Conservation (phyloP, 2,113 vertebrate species). For the Montifringilla adamsi region DNA sequence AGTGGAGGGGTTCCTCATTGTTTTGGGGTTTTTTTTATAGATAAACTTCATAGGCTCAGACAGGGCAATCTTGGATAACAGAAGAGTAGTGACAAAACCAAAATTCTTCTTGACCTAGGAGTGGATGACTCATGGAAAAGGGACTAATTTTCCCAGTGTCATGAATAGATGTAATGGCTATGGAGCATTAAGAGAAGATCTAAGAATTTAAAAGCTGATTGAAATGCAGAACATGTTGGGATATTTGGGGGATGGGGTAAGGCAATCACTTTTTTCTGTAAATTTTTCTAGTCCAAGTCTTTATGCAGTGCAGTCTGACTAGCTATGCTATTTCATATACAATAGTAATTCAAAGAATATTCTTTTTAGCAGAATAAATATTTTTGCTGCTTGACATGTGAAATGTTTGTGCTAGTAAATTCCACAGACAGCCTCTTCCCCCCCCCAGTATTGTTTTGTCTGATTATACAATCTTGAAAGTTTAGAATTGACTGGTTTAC, state of each 20-base stretch:
- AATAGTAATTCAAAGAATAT: background rate
- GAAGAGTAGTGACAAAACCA: background rate
- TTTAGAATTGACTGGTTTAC: conserved; percentile 66
- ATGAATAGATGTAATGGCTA: background rate
- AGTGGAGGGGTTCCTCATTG: background rate
- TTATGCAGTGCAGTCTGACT: background rate
- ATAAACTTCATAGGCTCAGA: background rate
- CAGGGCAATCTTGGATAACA: background rate
- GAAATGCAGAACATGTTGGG: background rate
- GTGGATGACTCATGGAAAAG: background rate
- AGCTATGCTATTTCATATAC: background rate
- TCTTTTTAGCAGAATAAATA: conserved; percentile 35
- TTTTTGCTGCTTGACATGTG: conserved; percentile 4
- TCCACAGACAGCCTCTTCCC: background rate
- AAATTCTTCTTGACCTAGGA: background rate
- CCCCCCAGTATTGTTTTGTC: conserved; percentile 25
- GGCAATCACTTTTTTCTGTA: background rate
- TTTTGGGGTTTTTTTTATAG: background rate
- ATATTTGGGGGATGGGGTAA: background rate
- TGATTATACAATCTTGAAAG: conserved; percentile 53
- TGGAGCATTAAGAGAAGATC: background rate
- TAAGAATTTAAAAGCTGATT: background rate
- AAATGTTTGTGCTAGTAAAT: conserved; percentile 40
- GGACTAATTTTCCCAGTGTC: background rate
- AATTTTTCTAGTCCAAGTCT: background rate